A percentile compares a stretch with the other conserved stretches of the same genome.
phyloP scores from a whole-genome alignment of 2,113 vertebrate species.

The Rhodinocichla rosea region DNA sequence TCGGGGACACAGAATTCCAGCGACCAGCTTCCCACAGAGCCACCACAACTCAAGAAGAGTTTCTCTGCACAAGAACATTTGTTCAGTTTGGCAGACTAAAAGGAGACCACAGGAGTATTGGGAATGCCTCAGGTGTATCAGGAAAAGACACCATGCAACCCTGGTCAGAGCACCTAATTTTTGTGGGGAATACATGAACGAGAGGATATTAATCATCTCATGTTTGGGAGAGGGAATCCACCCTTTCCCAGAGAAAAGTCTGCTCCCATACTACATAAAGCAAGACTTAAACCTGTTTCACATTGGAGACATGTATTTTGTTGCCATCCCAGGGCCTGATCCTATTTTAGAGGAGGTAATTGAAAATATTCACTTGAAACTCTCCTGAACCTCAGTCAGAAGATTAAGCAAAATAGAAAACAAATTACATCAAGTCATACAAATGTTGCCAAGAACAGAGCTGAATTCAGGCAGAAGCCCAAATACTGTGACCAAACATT shows the following conservation, averaged over 20 bases:
- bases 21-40: rapidly evolving
- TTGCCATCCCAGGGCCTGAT: background rate
- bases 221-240: background rate
- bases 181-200: background rate
- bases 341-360: background rate
- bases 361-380: background rate
- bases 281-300: background rate
- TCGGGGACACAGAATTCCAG: background rate
- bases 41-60: background rate
- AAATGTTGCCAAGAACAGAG: background rate
- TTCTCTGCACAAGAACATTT: background rate
- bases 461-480: background rate
- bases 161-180: background rate
- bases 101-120: background rate
- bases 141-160: background rate
- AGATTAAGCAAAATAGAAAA: background rate
- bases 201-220: background rate
- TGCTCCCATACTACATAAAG: background rate
- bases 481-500: background rate
- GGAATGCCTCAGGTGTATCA: background rate
- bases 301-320: background rate
- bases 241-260: background rate
- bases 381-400: background rate
- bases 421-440: background rate
- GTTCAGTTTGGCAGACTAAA: background rate